Evolutionary conservation across 1,140 invertebrate species (phyloP).

Genomic region (Chlorops oryzae): DNA sequence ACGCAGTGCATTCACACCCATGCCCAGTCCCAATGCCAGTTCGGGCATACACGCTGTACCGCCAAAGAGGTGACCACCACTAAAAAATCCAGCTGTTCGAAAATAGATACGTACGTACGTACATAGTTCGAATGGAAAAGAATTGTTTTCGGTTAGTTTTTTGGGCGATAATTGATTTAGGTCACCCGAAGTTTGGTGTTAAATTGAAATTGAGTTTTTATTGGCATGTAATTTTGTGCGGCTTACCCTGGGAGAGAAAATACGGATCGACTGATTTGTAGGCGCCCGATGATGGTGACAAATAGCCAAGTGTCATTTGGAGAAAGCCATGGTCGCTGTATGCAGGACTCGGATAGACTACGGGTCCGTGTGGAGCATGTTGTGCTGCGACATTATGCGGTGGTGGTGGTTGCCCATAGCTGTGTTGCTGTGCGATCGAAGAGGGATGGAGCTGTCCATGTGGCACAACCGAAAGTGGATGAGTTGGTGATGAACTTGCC

Average conservation of each 20-base stretch:
- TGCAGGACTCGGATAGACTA: slow-evolving; percentile 48
- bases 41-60: slow-evolving; percentile 52
- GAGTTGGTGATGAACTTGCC: neutral
- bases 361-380: slow-evolving; percentile 24
- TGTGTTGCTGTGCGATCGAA: neutral
- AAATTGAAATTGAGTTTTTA: slow-evolving; percentile 16
- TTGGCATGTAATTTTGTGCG: slow-evolving; percentile 7
- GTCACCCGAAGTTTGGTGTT: slow-evolving; percentile 27
- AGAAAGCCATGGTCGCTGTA: slow-evolving; percentile 53
- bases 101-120: slow-evolving; percentile 1
- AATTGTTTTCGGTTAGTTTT: neutral
- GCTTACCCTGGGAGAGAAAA: slow-evolving; percentile 60
- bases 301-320: slow-evolving; percentile 60
- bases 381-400: slow-evolving; percentile 18
- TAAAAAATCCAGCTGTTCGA: slow-evolving; percentile 39
- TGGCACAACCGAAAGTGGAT: neutral
- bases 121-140: neutral
- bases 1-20: slow-evolving; percentile 68
- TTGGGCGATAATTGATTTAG: neutral
- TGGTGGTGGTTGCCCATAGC: neutral
- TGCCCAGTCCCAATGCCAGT: slow-evolving; percentile 50
- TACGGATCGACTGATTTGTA: slow-evolving; percentile 63
- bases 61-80: slow-evolving; percentile 39
- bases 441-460: neutral
- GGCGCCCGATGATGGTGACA: slow-evolving; percentile 54